Percentiles rank a stretch among this genome's conserved stretches.
Conservation (phyloP, 2,113 vertebrate genomes). For the Fulmarus glacialis region DNA sequence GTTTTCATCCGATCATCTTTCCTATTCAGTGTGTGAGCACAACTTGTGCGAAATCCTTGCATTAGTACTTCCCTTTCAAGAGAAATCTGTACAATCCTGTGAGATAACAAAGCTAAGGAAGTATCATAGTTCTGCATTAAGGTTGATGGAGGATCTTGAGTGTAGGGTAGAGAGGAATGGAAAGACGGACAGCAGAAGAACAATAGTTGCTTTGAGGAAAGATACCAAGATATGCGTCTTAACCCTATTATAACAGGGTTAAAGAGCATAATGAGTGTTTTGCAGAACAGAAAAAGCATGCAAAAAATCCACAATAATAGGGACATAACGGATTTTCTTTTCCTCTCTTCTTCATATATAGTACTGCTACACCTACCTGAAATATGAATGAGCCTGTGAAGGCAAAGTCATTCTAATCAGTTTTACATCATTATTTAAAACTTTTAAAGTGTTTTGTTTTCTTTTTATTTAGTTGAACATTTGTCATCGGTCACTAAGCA, state of each 20-base stretch:
- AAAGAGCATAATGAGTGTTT: neutral
- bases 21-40: neutral
- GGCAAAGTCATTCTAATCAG: neutral
- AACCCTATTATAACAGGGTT: neutral
- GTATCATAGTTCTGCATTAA: neutral
- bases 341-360: neutral
- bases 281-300: neutral
- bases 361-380: neutral
- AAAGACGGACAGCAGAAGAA: neutral
- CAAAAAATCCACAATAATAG: fast-evolving
- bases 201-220: neutral
- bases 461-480: neutral
- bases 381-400: neutral
- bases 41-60: neutral
- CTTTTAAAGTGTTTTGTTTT: neutral
- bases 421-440: neutral
- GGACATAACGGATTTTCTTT: neutral
- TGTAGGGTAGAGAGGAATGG: neutral
- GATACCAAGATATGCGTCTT: neutral
- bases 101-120: neutral
- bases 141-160: neutral
- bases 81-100: neutral
- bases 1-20: neutral
- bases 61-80: neutral
- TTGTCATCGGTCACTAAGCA: neutral